These are phyloP conservation scores for Xanthorhoe spadicearia DNA, from an alignment of 2,888 invertebrate genomes.

Conservation along the genomic window DNA sequence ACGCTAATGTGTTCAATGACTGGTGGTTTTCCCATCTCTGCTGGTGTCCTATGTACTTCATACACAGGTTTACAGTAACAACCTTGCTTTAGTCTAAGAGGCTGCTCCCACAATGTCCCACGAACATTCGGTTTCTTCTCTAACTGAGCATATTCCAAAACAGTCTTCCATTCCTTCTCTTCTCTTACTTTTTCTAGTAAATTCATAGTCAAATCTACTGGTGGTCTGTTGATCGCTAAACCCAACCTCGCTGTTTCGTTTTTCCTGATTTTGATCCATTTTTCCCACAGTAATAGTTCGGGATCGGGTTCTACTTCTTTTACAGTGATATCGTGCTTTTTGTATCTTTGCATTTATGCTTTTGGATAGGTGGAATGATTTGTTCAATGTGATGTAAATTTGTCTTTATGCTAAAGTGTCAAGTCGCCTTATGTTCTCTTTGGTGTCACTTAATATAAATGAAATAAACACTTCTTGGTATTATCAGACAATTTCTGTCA, in stretches of 20 bases:
- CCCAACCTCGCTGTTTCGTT: constrained; percentile 63
- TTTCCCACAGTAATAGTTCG: constrained; percentile 71
- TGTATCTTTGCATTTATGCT: constrained; percentile 38
- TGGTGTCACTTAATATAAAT: background rate
- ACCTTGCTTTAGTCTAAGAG: constrained; percentile 61
- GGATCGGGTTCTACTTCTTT: constrained; percentile 57
- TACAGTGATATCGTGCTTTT: constrained; percentile 40
- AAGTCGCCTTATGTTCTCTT: too few species aligned
- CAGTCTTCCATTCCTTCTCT: constrained; percentile 67
- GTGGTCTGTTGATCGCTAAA: constrained; percentile 52
- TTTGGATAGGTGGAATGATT: background rate
- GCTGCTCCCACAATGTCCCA: constrained; percentile 65
- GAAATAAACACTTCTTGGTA: too few species aligned
- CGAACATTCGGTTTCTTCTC: constrained; percentile 57
- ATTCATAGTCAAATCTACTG: constrained; percentile 73
- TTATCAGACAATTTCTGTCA: background rate
- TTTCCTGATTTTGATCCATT: constrained; percentile 71
- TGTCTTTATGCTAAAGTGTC: too few species aligned
- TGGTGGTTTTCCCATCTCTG: constrained; percentile 63
- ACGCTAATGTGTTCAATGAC: constrained; percentile 70
- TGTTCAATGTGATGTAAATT: background rate
- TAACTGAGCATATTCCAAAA: constrained; percentile 69
- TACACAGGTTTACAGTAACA: constrained; percentile 68
- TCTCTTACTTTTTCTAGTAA: constrained; percentile 60
- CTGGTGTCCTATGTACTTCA: constrained; percentile 64